A percentile compares a stretch with the other conserved stretches of the same genome.
Evolutionary conservation across 2,113 vertebrate genomes (phyloP).

Genomic region (Synodontis membranacea): DNA sequence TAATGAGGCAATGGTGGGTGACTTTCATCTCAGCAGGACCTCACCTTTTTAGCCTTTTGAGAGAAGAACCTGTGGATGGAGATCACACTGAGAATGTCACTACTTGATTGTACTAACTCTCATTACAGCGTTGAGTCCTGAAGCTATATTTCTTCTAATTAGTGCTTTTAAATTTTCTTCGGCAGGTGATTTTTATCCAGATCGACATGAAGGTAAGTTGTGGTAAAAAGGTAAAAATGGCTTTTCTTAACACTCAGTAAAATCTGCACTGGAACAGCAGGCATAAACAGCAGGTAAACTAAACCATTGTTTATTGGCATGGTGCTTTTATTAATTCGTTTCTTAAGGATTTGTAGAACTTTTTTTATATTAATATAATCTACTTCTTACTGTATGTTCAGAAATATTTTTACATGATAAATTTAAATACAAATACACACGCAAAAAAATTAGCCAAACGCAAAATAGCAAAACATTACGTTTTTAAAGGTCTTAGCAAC

Average conservation of each 20-base stretch:
- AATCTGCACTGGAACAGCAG: neutral
- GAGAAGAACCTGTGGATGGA: conserved; percentile 8
- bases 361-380: neutral
- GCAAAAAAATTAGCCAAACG: too few species aligned
- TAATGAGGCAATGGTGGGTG: conserved; percentile 33
- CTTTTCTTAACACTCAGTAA: neutral
- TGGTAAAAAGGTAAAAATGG: too few species aligned
- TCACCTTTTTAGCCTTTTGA: conserved; percentile 41
- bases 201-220: neutral
- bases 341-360: neutral
- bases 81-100: conserved; percentile 18
- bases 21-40: conserved; percentile 39
- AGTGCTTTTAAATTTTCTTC: neutral
- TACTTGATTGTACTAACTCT: neutral
- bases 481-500: too few species aligned
- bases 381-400: neutral
- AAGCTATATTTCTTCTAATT: neutral
- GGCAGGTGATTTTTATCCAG: neutral
- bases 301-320: neutral
- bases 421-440: too few species aligned
- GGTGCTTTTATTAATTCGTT: neutral
- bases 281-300: neutral
- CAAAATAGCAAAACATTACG: too few species aligned
- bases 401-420: neutral
- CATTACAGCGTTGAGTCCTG: neutral